These are phyloP conservation scores for Drosophila mojavensis DNA, from an alignment of 1,140 invertebrate genomes.

Conservation along the genomic window DNA sequence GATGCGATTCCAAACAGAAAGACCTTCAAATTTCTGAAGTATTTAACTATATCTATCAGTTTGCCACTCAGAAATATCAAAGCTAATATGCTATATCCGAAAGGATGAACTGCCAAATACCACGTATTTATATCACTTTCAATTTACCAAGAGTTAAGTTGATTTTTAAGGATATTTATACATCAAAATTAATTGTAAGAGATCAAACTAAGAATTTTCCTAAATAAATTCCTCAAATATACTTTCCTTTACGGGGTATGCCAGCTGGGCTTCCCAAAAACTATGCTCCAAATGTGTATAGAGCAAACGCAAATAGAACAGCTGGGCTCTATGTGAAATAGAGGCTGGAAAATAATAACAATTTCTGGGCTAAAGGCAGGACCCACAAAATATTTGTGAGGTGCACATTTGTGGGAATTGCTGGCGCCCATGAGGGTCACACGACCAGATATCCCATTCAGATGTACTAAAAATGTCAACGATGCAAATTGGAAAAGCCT, in stretches of 20 bases:
- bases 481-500: slow-evolving; percentile 40
- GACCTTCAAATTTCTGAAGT: slow-evolving; percentile 10
- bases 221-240: no score
- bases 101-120: background rate
- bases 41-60: slow-evolving; percentile 13
- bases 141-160: no score
- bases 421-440: background rate
- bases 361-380: slow-evolving; percentile 9
- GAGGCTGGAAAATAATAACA: slow-evolving; percentile 25
- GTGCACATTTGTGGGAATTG: slow-evolving; percentile 24
- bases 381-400: slow-evolving; percentile 20
- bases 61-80: background rate
- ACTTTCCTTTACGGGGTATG: background rate
- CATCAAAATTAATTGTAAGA: background rate
- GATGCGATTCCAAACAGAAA: background rate
- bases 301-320: background rate
- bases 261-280: background rate
- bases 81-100: background rate
- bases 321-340: background rate
- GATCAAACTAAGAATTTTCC: no score
- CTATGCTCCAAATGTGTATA: background rate
- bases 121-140: no score
- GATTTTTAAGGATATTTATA: no score
- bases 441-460: background rate
- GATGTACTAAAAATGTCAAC: slow-evolving; percentile 46